Evolutionary conservation across 2,797 vertebrate species (phyloP).

Genomic region (Malurus splendens): DNA sequence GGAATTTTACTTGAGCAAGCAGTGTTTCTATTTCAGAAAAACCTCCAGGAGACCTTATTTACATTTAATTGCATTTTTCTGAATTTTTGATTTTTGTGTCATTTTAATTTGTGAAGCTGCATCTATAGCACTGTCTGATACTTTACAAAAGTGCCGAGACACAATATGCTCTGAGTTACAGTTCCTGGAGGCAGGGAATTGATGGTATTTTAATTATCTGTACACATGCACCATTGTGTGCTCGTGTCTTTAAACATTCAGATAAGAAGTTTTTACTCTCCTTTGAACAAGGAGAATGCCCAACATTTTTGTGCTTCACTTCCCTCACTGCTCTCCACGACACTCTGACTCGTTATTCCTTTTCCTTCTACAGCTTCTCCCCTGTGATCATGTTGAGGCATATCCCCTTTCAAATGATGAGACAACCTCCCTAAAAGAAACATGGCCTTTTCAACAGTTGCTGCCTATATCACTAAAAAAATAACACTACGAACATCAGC

Average conservation of each 20-base stretch:
- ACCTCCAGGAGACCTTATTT: conserved; percentile 11
- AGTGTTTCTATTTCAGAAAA: conserved; percentile 23
- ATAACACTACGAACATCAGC: neutral
- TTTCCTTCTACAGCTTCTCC: neutral
- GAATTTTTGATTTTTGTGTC: neutral
- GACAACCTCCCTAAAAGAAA: neutral
- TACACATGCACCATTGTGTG: neutral
- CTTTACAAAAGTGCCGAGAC: neutral
- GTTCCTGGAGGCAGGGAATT: neutral
- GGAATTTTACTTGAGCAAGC: conserved; percentile 22
- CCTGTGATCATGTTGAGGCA: neutral
- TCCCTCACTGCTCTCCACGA: neutral
- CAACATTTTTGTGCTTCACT: neutral
- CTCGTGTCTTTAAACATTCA: neutral
- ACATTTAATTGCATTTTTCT: neutral
- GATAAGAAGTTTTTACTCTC: neutral
- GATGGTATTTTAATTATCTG: conserved; percentile 2
- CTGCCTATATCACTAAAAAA: neutral
- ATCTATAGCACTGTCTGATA: neutral
- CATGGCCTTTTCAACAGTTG: neutral
- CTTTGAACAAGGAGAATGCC: neutral
- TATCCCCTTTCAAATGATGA: neutral
- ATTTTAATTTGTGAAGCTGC: neutral
- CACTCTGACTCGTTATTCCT: neutral
- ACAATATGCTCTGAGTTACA: neutral